A percentile compares a stretch with the other conserved stretches of the same genome.
Evolutionary conservation across 2,888 invertebrate species (phyloP).

Genomic region (Pheosia gnoma): DNA sequence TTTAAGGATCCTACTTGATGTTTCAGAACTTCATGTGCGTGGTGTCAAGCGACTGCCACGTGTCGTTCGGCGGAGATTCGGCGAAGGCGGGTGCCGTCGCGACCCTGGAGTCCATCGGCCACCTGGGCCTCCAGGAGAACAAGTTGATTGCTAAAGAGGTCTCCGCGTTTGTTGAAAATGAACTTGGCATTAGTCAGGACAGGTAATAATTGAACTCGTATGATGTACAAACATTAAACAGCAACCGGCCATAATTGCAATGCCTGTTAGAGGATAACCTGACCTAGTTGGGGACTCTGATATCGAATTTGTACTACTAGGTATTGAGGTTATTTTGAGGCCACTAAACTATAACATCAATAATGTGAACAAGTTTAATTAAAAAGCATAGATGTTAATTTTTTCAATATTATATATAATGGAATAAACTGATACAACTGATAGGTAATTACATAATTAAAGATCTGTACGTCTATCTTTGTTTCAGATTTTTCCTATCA

Average conservation of each 20-base stretch:
- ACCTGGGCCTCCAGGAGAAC: conserved; percentile 51
- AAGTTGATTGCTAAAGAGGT: conserved; percentile 54
- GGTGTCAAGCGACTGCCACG: conserved; percentile 43
- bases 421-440: too few species aligned
- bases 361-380: too few species aligned
- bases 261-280: too few species aligned
- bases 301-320: too few species aligned
- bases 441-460: too few species aligned
- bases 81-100: conserved; percentile 45
- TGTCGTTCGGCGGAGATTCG: conserved; percentile 42
- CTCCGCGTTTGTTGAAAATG: conserved; percentile 52
- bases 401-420: too few species aligned
- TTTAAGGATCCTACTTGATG: neutral
- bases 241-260: too few species aligned
- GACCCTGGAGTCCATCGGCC: conserved; percentile 57
- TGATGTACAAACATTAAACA: too few species aligned
- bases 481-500: conserved; percentile 15
- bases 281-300: too few species aligned
- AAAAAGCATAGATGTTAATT: too few species aligned
- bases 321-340: too few species aligned
- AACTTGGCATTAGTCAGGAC: conserved; percentile 55
- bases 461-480: neutral
- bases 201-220: conserved; percentile 40
- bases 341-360: too few species aligned
- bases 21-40: conserved; percentile 52